These are phyloP conservation scores for Drosophila fungiperda DNA, from an alignment of 2,888 invertebrate genomes.

Conservation along the genomic window DNA sequence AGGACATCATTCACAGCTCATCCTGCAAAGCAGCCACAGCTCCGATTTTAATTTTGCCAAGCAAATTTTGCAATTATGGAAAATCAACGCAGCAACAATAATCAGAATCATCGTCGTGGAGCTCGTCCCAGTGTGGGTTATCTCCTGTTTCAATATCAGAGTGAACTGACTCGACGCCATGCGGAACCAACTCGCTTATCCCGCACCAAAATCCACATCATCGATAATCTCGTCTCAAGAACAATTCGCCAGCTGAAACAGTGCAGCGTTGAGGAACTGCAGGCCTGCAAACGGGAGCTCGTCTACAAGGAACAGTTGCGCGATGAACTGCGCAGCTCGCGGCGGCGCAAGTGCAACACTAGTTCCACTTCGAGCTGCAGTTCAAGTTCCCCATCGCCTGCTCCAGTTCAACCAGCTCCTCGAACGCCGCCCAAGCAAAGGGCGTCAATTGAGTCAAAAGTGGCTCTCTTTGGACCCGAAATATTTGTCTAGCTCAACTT, in stretches of 20 bases:
- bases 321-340: slow-evolving; percentile 50
- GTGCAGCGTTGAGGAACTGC: slow-evolving; percentile 71
- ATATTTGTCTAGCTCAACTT: slow-evolving; percentile 57
- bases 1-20: slow-evolving; percentile 72
- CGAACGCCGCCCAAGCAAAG: slow-evolving; percentile 63
- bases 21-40: slow-evolving; percentile 51
- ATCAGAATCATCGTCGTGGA: slow-evolving; percentile 46
- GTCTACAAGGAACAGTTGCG: slow-evolving; percentile 71
- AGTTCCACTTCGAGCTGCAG: background rate
- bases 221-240: slow-evolving; percentile 67
- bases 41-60: background rate
- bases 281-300: slow-evolving; percentile 69
- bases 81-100: slow-evolving; percentile 47
- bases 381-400: background rate
- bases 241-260: slow-evolving; percentile 66
- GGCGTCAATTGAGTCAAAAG: slow-evolving; percentile 19
- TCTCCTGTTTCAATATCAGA: slow-evolving; percentile 71
- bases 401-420: slow-evolving; percentile 39
- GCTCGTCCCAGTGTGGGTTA: slow-evolving; percentile 67
- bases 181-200: slow-evolving; percentile 61
- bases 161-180: slow-evolving; percentile 67
- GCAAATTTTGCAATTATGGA: slow-evolving; percentile 22
- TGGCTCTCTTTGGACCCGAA: slow-evolving; percentile 58
- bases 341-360: slow-evolving; percentile 41
- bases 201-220: slow-evolving; percentile 71